Evolutionary conservation across 2,888 invertebrate genomes (phyloP).

Genomic region (Beris morrisii): DNA sequence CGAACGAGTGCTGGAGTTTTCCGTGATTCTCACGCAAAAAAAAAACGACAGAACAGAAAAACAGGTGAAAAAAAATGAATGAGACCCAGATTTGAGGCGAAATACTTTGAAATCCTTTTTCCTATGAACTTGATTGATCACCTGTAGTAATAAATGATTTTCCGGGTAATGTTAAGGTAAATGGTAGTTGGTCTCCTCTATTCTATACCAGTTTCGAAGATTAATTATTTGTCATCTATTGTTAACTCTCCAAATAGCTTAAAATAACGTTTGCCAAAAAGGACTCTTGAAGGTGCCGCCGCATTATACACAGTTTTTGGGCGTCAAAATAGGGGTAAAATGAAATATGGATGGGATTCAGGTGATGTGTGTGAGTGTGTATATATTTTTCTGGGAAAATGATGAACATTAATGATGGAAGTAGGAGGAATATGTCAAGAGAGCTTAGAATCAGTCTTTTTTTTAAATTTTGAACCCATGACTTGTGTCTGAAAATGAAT

Average conservation of each 20-base stretch:
- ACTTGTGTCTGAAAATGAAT: no score
- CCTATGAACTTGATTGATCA: conserved; percentile 31
- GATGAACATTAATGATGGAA: no score
- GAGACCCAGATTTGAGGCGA: conserved; percentile 22
- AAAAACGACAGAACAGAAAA: neutral
- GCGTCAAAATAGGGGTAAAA: no score
- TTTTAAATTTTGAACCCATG: no score
- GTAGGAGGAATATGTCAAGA: no score
- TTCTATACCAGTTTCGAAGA: conserved; percentile 25
- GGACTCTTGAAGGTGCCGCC: conserved; percentile 7
- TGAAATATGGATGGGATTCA: no score
- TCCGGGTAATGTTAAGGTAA: conserved; percentile 26
- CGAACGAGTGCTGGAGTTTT: conserved; percentile 5
- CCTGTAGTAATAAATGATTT: conserved; percentile 34
- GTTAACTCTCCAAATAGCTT: conserved; percentile 29
- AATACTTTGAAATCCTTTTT: conserved; percentile 19
- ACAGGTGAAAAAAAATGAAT: conserved; percentile 9
- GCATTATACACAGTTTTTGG: neutral
- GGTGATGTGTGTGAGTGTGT: no score
- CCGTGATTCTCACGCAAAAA: conserved; percentile 6
- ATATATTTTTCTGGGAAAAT: no score
- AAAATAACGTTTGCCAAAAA: conserved; percentile 21
- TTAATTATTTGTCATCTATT: conserved; percentile 31
- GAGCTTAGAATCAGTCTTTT: no score
- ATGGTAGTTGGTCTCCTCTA: conserved; percentile 27